Conservation (phyloP, 2,888 invertebrate genomes). For the Cryptocephalus primarius region DNA sequence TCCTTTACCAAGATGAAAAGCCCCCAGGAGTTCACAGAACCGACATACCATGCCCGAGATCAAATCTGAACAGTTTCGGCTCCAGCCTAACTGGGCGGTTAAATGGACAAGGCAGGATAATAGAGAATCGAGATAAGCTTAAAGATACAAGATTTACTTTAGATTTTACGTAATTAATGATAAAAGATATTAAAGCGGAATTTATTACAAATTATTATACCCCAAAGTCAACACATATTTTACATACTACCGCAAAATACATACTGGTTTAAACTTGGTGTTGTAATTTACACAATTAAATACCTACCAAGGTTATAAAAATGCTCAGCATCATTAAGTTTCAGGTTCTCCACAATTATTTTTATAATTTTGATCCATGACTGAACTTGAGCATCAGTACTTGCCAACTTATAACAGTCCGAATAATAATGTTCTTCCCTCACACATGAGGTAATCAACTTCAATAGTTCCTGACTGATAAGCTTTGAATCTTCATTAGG, state of each 20-base stretch:
- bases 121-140: conserved; percentile 42
- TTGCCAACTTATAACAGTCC: conserved; percentile 19
- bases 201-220: too few relatives aligned
- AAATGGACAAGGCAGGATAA: conserved; percentile 41
- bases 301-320: conserved; percentile 45
- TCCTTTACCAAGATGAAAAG: conserved; percentile 42
- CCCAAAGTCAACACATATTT: too few relatives aligned
- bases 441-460: conserved; percentile 31
- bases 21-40: conserved; percentile 39
- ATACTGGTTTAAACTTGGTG: too few relatives aligned
- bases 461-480: conserved; percentile 30
- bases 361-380: conserved; percentile 39
- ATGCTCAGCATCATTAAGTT: conserved; percentile 41
- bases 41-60: conserved; percentile 30
- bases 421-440: conserved; percentile 26
- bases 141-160: conserved; percentile 13
- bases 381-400: conserved; percentile 4
- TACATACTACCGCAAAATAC: too few relatives aligned
- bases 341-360: conserved; percentile 39
- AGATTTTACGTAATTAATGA: too few relatives aligned
- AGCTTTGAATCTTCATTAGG: conserved; percentile 22
- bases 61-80: conserved; percentile 31
- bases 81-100: conserved; percentile 40
- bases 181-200: too few relatives aligned
- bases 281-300: too few relatives aligned